Base-by-base conservation (phyloP, 2,888 invertebrate genomes). In the Scaeva pyrastri region DNA sequence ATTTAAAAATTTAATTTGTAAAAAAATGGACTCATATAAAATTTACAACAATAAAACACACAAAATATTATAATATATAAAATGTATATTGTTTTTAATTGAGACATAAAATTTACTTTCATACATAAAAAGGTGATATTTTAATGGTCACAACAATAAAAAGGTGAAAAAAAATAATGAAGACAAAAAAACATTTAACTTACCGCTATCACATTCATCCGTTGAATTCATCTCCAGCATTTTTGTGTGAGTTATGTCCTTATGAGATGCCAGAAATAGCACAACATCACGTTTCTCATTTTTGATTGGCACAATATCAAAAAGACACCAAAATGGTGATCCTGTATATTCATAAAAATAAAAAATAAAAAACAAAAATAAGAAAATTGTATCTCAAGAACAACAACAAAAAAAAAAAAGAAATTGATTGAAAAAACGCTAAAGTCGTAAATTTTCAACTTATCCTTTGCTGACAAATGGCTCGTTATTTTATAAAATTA, bases 241-340 rank as follows among this genome's bases (percentile, higher is more conserved):
- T 94, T 97, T 97, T 89, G 97, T 96, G 93, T 97, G 96, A 82
- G 98, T 98, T 93, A 98, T 97, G 93, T 98, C 98, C 94, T 98
- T 98, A 94, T 98, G 98, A 23, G 98, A 98, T 87, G 98, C 98
- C 92, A 98, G 95, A 93, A 98, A 98, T 90, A 98, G 94, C 39
- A 98, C 98, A 91, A 98, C 98, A 94, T 98, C 98, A 88, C 98
- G 95, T 93, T 98, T 98, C 93, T 98, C 98, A 94, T 98, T 98
- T 94, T 98, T 98, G 93, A 98, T 98, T 91, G 98, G 98, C 88
- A 98, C 98, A 93, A 98, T 98, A 93, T 98, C 98, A 93, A 98
- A 95, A 89, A 98, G 95, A 93, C 98, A 98, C 97, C 98, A 97
- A 93, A 98, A 98, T 72, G 97, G 96, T 89, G 96, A 95, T 88